Base-by-base conservation (phyloP, 2,797 vertebrate species). In the Pelobates cultripes region DNA sequence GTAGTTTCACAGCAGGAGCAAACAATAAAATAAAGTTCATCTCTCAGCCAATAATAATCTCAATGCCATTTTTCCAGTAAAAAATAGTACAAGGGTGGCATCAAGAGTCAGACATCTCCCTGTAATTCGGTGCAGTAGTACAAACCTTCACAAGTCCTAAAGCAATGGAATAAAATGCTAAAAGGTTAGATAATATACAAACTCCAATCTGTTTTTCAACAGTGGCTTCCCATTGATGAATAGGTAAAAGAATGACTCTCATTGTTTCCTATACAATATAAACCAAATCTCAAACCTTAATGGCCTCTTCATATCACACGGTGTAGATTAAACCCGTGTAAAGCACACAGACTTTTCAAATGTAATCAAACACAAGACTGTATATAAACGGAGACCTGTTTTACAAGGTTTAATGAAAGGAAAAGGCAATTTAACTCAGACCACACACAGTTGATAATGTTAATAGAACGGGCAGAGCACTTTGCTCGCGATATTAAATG, bases 391-490 rank as follows among this genome's bases (percentile, higher is more conserved):
- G 73, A 77, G 80, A 69, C 86, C 87, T 88, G 72, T 79, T 84
- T 79, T 84, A 84, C 77, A 79, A 84, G 82, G 82, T 79, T 72
- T 79, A 83, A 69, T 76, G 60, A 70, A 80, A 86, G 73, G 85
- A 89, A 85, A 77, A 3, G 12, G 86, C 80, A 83, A 83, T 84
- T 82, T 63, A 73, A 73, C 79, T 72, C 73, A 85, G 91, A 88
- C 90, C 91, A 92, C 91, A 91, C 89, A 88, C 86, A 85, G 73
- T 28, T 64, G 53, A 84, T 83, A 79, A 75, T 84, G 73, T 74
- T 75, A 64, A 75, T 73, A 75, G 67, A 63, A 63, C 14, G 10
- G n/a, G 45, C 4, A 70, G 63, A 85, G 74, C 63, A 53, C 84
- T 76, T 53, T 55, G 60, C 70, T 67, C 43, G 86, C 70, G 79